phyloP scores from a whole-genome alignment of 2,888 invertebrate species.

The Calameuta filiformis region DNA sequence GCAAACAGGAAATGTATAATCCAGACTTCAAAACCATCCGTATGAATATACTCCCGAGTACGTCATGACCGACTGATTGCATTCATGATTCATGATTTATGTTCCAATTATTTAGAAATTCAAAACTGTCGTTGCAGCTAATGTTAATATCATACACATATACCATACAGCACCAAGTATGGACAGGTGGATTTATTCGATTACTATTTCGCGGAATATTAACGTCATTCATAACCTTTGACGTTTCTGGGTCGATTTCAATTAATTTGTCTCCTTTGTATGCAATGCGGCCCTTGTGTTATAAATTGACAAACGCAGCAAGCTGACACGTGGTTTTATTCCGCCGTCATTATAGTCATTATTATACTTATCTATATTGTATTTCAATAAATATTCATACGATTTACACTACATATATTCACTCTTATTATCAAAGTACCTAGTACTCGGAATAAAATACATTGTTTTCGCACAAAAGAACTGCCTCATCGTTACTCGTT shows the following conservation, averaged over 20 bases:
- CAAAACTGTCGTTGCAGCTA: neutral
- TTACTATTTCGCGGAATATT: slow-evolving; percentile 9
- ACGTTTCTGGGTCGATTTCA: neutral
- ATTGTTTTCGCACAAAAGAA: neutral
- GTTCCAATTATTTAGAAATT: slow-evolving; percentile 15
- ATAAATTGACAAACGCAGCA: neutral
- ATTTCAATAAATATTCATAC: neutral
- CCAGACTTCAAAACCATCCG: neutral
- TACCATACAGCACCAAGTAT: neutral
- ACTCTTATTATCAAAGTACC: neutral
- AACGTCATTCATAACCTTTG: neutral
- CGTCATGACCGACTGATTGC: slow-evolving; percentile 8
- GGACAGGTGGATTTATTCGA: slow-evolving; percentile 4
- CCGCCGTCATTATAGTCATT: neutral
- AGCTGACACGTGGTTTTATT: neutral
- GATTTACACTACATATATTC: neutral
- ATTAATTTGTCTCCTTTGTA: neutral
- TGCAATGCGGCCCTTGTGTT: neutral
- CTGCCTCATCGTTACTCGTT: neutral
- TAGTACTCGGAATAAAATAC: neutral
- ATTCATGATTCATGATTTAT: slow-evolving; percentile 15
- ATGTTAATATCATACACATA: neutral
- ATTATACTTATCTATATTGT: neutral
- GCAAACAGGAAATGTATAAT: neutral
- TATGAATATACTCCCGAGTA: slow-evolving; percentile 7